Evolutionary conservation across 2,888 invertebrate species (phyloP), one percentile per base, ranked within the genome.

Genomic region (Trachelus iudaicus): DNA sequence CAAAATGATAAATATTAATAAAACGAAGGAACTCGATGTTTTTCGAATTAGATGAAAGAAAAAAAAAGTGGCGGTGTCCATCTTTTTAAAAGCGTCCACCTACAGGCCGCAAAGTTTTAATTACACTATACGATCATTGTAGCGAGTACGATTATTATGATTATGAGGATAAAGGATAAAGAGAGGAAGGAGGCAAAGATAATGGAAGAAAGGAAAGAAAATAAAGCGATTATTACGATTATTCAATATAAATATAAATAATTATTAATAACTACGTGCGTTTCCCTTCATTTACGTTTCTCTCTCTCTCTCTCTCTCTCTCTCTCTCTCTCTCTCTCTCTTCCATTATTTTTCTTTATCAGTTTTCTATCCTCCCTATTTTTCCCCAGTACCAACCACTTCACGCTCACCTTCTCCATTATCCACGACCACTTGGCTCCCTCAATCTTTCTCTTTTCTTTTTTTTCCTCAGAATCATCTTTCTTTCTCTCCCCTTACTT

Each of bases 161-260:
- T 80, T 85, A 86, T 56, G 6, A 56, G 56, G 56, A 56, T 56
- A 56, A 56, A 9, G 23, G 1, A 6, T 56, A 56, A 2, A 56
- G 56, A 56, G 15, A 56, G 23, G 23, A 23, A 23, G 56, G 56
- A 23, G 56, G 23, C 37, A 37, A 56, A 31, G 69, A 76, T 23
- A 23, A 56, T 56, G 23, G 23, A 56, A 23, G 23, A 2, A 23
- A 23, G 23, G 23, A 23, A 56, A 2, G 9, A 56, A 56, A 56
- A 23, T 23, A 56, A 56, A 23, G 56, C 56, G 79, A 82, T 85
- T 82, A 84, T 85, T 86, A 86, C 83, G 81, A 84, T 88, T 87
- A 86, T 87, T 86, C 85, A 87, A 87, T 86, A 87, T 86, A 84
- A 85, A 85, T 87, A 87, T 88, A 87, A 88, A 87, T 87, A 86